Percentiles rank a stretch among this genome's conserved stretches.
phyloP scores from a whole-genome alignment of 2,113 vertebrate genomes.

The Scomber scombrus region DNA sequence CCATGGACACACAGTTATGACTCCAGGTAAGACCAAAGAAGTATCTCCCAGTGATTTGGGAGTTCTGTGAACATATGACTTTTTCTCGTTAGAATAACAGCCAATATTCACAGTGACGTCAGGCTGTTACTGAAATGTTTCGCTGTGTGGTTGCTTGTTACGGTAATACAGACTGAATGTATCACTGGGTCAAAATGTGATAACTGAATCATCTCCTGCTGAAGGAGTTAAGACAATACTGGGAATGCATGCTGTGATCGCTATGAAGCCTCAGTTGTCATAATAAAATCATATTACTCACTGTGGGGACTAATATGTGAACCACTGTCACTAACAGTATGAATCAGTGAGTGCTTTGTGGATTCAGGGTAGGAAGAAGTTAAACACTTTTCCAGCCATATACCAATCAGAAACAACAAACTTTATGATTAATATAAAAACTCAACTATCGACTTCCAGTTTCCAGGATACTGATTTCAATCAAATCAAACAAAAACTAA shows the following conservation, averaged over 20 bases:
- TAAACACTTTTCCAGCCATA: no score
- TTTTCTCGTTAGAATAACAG: not conserved
- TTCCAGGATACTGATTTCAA: no score
- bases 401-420: no score
- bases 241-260: not conserved
- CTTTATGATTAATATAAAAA: no score
- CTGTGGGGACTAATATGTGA: not conserved
- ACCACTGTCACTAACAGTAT: not conserved
- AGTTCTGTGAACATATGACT: not conserved
- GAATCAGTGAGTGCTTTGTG: not conserved
- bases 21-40: not conserved
- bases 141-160: not conserved
- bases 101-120: not conserved
- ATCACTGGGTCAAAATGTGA: constrained; percentile 14
- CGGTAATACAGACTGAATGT: not conserved
- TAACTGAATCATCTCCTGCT: constrained; percentile 19
- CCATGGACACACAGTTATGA: not conserved
- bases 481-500: no score
- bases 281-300: not conserved
- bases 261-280: not conserved
- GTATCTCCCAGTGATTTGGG: not conserved
- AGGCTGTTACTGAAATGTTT: not conserved
- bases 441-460: no score
- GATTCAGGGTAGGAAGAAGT: no score
- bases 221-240: not conserved